phyloP scores from a whole-genome alignment of 2,113 vertebrate genomes.

The Beaufortia kweichowensis region DNA sequence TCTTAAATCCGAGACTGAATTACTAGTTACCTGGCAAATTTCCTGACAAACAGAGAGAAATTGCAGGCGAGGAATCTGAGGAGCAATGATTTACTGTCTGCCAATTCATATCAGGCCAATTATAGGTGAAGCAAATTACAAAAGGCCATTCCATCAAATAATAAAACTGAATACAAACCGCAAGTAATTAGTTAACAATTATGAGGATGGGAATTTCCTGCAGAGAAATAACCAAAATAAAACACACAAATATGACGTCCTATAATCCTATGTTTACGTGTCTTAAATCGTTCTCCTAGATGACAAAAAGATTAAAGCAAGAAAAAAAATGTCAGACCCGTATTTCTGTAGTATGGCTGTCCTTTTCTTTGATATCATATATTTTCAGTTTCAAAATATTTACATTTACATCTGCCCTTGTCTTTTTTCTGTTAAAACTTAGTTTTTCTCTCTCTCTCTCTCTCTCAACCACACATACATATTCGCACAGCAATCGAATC shows the following conservation, averaged over 20 bases:
- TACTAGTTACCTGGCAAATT: conserved; percentile 25
- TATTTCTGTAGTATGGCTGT: too few species aligned
- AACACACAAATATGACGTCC: conserved; percentile 6
- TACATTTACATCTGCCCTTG: too few species aligned
- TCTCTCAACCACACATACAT: conserved; percentile 48
- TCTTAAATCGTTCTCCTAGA: too few species aligned
- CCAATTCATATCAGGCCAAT: conserved; percentile 29
- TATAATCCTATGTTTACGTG: too few species aligned
- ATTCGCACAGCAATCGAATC: conserved; percentile 3
- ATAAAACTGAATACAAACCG: conserved; percentile 16
- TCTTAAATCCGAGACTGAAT: conserved; percentile 20
- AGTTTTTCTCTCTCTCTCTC: conserved; percentile 50
- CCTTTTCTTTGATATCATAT: too few species aligned
- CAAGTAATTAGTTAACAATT: conserved; percentile 23
- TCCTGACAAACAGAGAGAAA: conserved; percentile 25
- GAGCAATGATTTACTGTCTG: conserved; percentile 24
- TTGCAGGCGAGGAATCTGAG: conserved; percentile 15
- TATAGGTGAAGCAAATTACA: conserved; percentile 33
- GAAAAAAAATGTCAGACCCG: too few species aligned
- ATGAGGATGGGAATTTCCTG: not conserved
- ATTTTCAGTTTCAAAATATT: too few species aligned
- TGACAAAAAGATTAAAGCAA: too few species aligned
- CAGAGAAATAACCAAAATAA: not conserved
- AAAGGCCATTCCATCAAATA: conserved; percentile 16
- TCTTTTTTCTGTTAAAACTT: conserved; percentile 22